Evolutionary conservation across 92 coral and sea anemone species (phyloP).

Genomic region (Metridium senile): DNA sequence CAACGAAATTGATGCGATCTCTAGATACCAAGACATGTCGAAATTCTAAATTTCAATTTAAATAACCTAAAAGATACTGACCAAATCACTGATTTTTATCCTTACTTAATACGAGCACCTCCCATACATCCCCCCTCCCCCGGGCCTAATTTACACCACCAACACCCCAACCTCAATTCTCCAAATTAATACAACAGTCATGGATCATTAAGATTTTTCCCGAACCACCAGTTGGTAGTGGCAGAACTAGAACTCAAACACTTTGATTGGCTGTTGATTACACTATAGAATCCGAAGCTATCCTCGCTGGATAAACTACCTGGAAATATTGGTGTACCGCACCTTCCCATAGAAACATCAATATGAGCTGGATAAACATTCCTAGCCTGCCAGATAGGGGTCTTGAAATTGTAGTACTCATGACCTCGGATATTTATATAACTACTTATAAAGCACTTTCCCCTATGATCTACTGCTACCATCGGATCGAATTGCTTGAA

Average conservation of each 20-base stretch:
- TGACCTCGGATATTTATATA: neutral
- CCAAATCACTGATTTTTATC: too few relatives aligned
- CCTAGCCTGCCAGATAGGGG: neutral
- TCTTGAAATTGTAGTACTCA: neutral
- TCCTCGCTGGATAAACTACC: neutral
- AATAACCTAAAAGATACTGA: too few relatives aligned
- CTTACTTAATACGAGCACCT: too few relatives aligned
- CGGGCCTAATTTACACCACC: too few relatives aligned
- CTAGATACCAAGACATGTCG: too few relatives aligned
- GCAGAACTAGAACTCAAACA: neutral
- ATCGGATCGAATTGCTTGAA: neutral
- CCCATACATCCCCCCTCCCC: too few relatives aligned
- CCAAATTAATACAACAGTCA: too few relatives aligned
- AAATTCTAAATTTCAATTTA: too few relatives aligned
- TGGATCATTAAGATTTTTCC: neutral
- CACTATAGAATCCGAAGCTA: neutral
- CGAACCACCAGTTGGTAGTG: conserved; percentile 13
- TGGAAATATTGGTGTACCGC: neutral
- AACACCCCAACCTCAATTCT: too few relatives aligned
- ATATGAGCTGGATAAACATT: neutral
- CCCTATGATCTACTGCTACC: neutral
- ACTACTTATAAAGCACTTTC: neutral
- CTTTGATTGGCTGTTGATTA: neutral
- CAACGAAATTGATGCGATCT: too few relatives aligned
- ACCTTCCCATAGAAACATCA: neutral